phyloP scores from a whole-genome alignment of 2,797 vertebrate species.

The Linurgus olivaceus region DNA sequence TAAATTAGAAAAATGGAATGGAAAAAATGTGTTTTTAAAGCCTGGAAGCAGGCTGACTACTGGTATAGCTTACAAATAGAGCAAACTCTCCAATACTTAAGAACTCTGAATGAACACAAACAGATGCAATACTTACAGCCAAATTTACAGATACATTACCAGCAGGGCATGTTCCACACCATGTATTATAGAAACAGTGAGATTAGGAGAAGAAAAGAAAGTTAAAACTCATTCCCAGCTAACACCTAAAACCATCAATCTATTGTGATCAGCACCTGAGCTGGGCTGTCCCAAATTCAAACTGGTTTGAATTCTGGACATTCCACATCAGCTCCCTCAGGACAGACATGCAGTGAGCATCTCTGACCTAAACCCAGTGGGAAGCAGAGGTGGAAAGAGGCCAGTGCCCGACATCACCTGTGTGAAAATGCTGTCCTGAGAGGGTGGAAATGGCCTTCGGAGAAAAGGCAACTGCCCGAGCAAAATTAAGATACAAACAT shows the following conservation, averaged over 20 bases:
- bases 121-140: background rate
- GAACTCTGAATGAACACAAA: background rate
- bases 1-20: constrained; percentile 36
- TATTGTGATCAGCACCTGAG: background rate
- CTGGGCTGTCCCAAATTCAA: background rate
- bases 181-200: background rate
- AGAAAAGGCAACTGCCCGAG: background rate
- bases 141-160: background rate
- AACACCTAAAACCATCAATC: background rate
- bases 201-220: background rate
- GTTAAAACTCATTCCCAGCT: background rate
- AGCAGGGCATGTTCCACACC: background rate
- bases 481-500: background rate
- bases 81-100: background rate
- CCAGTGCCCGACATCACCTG: accelerated
- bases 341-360: accelerated
- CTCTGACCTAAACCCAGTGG: background rate
- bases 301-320: background rate
- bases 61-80: background rate
- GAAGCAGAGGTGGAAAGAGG: background rate
- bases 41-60: background rate
- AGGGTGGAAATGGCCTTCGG: background rate
- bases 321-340: background rate
- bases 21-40: background rate
- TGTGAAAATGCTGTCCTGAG: background rate